A percentile compares a stretch with the other conserved stretches of the same genome.
Evolutionary conservation across 1,140 invertebrate genomes (phyloP).

Genomic region (Dolichoris vasculosae): DNA sequence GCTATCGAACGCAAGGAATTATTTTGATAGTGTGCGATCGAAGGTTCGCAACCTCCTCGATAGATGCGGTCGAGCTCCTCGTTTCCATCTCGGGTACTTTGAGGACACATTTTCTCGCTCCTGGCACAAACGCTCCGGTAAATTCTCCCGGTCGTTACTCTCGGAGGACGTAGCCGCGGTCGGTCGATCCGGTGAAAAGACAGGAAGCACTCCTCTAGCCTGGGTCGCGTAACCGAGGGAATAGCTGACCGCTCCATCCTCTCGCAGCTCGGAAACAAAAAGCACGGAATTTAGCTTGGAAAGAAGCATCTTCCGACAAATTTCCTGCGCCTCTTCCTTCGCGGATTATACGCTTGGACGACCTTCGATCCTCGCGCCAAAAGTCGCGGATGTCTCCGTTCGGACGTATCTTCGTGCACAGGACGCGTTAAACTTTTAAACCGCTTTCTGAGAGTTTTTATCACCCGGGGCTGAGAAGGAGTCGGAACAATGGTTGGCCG

Average conservation of each 20-base stretch:
- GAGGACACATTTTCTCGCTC: not conserved
- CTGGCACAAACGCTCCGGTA: slow-evolving; percentile 11
- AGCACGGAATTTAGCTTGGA: not conserved
- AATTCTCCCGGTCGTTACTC: slow-evolving; percentile 33
- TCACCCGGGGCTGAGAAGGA: slow-evolving; percentile 10
- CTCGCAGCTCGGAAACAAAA: slow-evolving; percentile 1
- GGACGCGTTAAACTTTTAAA: slow-evolving; percentile 38
- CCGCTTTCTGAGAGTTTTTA: slow-evolving; percentile 33
- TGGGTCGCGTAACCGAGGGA: not conserved
- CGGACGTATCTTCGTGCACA: too few relatives aligned
- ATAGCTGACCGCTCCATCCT: not conserved
- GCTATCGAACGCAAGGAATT: not conserved
- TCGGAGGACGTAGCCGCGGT: not conserved
- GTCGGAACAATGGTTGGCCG: not conserved
- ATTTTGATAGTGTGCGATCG: not conserved
- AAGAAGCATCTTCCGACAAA: not conserved
- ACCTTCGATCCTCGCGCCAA: not conserved
- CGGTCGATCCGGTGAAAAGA: not conserved
- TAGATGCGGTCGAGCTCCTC: not conserved
- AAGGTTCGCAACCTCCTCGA: not conserved
- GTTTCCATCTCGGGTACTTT: not conserved
- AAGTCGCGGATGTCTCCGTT: not conserved
- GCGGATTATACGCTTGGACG: not conserved
- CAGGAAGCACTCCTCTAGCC: not conserved
- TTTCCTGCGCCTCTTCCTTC: too few relatives aligned